phyloP scores from a whole-genome alignment of 2,113 vertebrate species.

The Pedionomus torquatus region DNA sequence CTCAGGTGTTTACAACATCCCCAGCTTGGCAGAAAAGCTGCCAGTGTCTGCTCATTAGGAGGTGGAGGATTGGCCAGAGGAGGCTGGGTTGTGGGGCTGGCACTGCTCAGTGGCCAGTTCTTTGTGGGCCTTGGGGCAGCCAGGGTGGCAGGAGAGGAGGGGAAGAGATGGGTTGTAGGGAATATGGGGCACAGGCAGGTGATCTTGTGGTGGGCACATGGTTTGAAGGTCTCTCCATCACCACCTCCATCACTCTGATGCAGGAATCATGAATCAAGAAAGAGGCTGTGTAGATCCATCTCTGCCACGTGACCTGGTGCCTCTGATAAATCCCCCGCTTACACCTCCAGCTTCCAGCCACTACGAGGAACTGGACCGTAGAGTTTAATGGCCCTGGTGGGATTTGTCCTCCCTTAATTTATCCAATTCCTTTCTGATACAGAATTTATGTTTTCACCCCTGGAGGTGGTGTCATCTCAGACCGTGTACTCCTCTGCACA shows the following conservation, averaged over 20 bases:
- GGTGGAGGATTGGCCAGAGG: not conserved
- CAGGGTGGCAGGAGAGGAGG: not conserved
- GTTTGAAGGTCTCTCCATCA: not conserved
- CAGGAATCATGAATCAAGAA: not conserved
- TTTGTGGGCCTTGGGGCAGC: not conserved
- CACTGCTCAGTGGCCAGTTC: rapidly evolving
- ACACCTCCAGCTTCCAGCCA: not conserved
- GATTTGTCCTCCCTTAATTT: slow-evolving; percentile 20
- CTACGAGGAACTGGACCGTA: not conserved
- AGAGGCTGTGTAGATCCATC: not conserved
- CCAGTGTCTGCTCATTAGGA: rapidly evolving
- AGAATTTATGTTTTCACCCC: slow-evolving; percentile 17
- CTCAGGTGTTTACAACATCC: not conserved
- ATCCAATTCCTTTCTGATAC: not conserved
- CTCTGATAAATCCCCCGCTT: not conserved
- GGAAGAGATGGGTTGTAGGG: not conserved
- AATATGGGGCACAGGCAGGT: rapidly evolving
- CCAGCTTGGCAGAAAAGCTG: not conserved
- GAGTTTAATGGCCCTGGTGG: not conserved
- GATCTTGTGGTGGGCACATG: rapidly evolving
- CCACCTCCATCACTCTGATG: not conserved
- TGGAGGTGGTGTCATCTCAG: not conserved
- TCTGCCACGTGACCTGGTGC: not conserved
- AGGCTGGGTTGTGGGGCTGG: not conserved
- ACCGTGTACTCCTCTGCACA: not conserved